Percentiles rank a stretch among this genome's conserved stretches.
phyloP scores from a whole-genome alignment of 2,888 invertebrate species.

The Lymantria monacha region DNA sequence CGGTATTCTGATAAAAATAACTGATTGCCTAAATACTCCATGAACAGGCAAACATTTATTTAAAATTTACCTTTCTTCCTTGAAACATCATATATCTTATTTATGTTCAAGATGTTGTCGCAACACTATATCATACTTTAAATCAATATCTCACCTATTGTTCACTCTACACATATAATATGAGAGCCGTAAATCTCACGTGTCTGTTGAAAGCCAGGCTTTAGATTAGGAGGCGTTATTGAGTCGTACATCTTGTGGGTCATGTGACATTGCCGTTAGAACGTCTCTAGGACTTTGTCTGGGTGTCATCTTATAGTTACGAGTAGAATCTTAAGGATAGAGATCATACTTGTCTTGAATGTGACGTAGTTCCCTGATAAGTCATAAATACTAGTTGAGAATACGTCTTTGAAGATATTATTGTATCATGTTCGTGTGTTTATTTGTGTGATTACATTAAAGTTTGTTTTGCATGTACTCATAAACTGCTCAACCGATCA shows the following conservation, averaged over 20 bases:
- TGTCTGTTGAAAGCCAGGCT: constrained; percentile 51
- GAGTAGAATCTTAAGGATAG: background rate
- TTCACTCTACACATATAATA: constrained; percentile 42
- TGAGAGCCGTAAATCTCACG: constrained; percentile 60
- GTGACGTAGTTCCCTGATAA: background rate
- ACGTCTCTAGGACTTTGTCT: constrained; percentile 12
- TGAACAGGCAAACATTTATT: too few species aligned
- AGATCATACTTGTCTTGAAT: background rate
- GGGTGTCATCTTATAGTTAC: constrained; percentile 9
- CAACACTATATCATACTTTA: constrained; percentile 33
- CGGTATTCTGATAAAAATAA: too few species aligned
- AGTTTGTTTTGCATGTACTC: too few species aligned
- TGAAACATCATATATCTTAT: too few species aligned
- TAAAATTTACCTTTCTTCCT: too few species aligned
- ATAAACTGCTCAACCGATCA: too few species aligned
- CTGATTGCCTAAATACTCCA: too few species aligned
- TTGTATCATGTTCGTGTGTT: too few species aligned
- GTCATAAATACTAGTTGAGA: background rate
- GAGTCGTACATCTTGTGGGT: constrained; percentile 61
- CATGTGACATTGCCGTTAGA: constrained; percentile 18
- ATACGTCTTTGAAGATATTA: background rate
- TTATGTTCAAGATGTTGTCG: constrained; percentile 22
- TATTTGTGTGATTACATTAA: too few species aligned
- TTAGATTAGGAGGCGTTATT: constrained; percentile 64
- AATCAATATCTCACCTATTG: constrained; percentile 37